A percentile compares a stretch with the other conserved stretches of the same genome.
Conservation (phyloP, 2,888 invertebrate species). For the Drosophila dives region DNA sequence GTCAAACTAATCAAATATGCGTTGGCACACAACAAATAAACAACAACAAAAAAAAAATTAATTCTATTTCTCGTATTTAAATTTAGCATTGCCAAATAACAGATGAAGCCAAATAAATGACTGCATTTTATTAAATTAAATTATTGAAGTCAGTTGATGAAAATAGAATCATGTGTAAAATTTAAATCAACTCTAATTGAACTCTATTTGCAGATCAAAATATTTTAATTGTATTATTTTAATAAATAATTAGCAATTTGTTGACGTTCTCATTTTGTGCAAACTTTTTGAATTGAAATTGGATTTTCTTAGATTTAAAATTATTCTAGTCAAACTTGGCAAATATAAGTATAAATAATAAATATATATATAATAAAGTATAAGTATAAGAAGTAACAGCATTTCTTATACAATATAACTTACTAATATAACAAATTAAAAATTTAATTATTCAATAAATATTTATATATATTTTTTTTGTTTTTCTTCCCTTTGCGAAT, state of each 20-base stretch:
- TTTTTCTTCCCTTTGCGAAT: background rate
- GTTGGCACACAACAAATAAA: background rate
- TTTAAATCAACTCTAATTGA: background rate
- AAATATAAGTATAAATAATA: too few relatives aligned
- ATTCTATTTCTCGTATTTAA: background rate
- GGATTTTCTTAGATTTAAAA: background rate
- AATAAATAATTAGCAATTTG: too few relatives aligned
- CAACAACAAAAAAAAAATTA: background rate
- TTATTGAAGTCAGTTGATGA: background rate
- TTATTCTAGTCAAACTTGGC: too few relatives aligned
- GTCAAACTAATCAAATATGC: constrained; percentile 35
- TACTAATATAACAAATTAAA: background rate
- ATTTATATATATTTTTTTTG: background rate
- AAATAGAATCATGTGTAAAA: background rate
- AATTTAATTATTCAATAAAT: background rate
- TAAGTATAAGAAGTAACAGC: too few relatives aligned
- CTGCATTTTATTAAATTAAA: background rate
- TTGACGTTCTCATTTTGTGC: background rate
- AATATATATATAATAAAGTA: too few relatives aligned
- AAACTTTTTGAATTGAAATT: background rate
- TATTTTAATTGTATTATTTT: background rate
- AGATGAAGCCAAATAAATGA: background rate
- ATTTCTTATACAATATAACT: background rate
- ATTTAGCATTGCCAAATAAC: background rate
- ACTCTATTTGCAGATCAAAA: background rate